Evolutionary conservation across 2,888 invertebrate genomes (phyloP).

Genomic region (Pterostichus niger): DNA sequence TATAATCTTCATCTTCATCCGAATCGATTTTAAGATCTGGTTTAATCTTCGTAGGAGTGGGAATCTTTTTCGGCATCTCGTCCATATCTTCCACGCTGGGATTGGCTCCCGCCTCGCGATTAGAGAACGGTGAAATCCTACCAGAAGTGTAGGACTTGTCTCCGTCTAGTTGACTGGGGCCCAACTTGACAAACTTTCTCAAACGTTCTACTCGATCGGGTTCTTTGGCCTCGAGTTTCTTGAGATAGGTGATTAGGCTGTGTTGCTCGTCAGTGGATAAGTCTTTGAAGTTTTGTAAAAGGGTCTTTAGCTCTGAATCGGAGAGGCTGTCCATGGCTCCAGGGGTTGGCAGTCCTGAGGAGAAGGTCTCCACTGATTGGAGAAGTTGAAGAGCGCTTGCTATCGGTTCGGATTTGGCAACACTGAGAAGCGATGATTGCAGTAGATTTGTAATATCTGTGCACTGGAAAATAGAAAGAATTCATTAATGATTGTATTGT

Average conservation of each 20-base stretch:
- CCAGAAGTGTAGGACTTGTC: constrained; percentile 68
- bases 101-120: constrained; percentile 76
- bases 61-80: constrained; percentile 70
- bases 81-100: constrained; percentile 73
- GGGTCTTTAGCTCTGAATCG: constrained; percentile 88
- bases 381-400: constrained; percentile 75
- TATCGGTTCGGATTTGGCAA: constrained; percentile 69
- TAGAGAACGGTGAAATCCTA: constrained; percentile 79
- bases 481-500: neutral
- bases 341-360: constrained; percentile 70
- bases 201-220: constrained; percentile 88
- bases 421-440: constrained; percentile 14
- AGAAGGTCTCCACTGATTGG: constrained; percentile 70
- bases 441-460: constrained; percentile 24
- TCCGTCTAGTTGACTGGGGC: constrained; percentile 70
- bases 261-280: constrained; percentile 90
- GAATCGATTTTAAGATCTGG: constrained; percentile 78
- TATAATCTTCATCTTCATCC: constrained; percentile 90
- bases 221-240: constrained; percentile 88
- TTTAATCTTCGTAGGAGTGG: constrained; percentile 71
- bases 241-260: constrained; percentile 88
- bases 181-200: constrained; percentile 86
- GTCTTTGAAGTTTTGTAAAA: constrained; percentile 90
- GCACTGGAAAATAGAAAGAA: constrained; percentile 9
- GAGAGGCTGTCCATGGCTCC: constrained; percentile 86